Evolutionary conservation across 2,113 vertebrate genomes (phyloP).

Genomic region (Coreoperca whiteheadi): DNA sequence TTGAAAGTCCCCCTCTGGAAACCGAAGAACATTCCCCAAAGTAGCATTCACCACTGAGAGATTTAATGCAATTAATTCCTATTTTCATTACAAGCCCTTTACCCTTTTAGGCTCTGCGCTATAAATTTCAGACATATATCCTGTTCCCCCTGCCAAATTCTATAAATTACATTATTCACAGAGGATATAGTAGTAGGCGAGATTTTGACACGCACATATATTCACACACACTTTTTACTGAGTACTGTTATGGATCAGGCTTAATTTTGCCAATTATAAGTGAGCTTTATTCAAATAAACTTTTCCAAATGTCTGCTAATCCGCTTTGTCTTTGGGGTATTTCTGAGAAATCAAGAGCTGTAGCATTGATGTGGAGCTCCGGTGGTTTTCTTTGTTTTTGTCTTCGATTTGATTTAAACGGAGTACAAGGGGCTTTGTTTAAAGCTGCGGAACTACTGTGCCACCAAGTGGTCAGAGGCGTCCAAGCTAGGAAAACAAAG

Average conservation of each 20-base stretch:
- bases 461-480: conserved; percentile 59
- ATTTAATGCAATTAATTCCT: conserved; percentile 27
- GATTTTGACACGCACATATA: neutral
- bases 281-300: conserved; percentile 59
- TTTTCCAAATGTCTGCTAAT: conserved; percentile 66
- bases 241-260: conserved; percentile 25
- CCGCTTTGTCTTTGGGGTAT: conserved; percentile 58
- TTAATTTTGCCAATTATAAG: conserved; percentile 64
- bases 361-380: conserved; percentile 44
- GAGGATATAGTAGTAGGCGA: conserved; percentile 17
- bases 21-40: neutral
- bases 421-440: neutral
- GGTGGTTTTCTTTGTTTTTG: conserved; percentile 25
- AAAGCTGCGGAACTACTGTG: conserved; percentile 39
- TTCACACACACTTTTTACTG: neutral
- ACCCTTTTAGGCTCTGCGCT: conserved; percentile 6
- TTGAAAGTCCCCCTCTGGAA: neutral
- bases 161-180: conserved; percentile 40
- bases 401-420: conserved; percentile 7
- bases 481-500: neutral
- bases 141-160: neutral
- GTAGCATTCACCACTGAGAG: neutral
- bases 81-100: conserved; percentile 30
- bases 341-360: conserved; percentile 58
- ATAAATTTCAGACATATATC: conserved; percentile 24